A percentile compares a stretch with the other conserved stretches of the same genome.
Evolutionary conservation across 1,140 invertebrate genomes (phyloP).

Genomic region (Pectinophora gossypiella): DNA sequence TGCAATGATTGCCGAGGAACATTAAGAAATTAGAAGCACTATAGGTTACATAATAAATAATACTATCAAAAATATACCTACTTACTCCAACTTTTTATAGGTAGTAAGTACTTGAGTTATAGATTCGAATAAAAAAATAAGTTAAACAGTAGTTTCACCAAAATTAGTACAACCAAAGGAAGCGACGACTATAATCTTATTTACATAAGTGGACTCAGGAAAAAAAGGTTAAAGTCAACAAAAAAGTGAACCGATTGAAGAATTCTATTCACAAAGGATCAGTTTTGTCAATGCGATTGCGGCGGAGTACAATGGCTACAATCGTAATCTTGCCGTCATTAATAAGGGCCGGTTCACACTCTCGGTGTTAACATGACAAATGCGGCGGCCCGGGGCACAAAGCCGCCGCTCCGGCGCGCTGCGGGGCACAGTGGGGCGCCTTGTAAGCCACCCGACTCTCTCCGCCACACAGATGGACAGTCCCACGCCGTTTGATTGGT

Average conservation of each 20-base stretch:
- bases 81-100: too few species aligned
- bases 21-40: too few species aligned
- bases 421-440: conserved; percentile 14
- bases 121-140: too few species aligned
- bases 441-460: conserved; percentile 2
- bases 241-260: neutral
- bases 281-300: conserved; percentile 12
- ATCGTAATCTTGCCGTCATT: conserved; percentile 65
- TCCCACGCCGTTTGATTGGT: too few species aligned
- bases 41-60: too few species aligned
- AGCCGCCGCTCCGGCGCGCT: neutral
- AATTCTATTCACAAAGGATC: neutral
- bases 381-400: conserved; percentile 16
- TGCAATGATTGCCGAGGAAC: too few species aligned
- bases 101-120: too few species aligned
- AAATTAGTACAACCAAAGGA: too few species aligned
- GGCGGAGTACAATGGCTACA: conserved; percentile 45
- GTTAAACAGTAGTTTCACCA: too few species aligned
- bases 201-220: too few species aligned
- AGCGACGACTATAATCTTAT: too few species aligned
- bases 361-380: conserved; percentile 71
- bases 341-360: conserved; percentile 65
- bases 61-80: too few species aligned
- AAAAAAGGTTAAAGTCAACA: neutral
- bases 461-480: conserved; percentile 38